Evolutionary conservation across 1,140 invertebrate genomes (phyloP), one percentile per base, ranked within the genome.

Genomic region (Caenorhabditis latens): DNA sequence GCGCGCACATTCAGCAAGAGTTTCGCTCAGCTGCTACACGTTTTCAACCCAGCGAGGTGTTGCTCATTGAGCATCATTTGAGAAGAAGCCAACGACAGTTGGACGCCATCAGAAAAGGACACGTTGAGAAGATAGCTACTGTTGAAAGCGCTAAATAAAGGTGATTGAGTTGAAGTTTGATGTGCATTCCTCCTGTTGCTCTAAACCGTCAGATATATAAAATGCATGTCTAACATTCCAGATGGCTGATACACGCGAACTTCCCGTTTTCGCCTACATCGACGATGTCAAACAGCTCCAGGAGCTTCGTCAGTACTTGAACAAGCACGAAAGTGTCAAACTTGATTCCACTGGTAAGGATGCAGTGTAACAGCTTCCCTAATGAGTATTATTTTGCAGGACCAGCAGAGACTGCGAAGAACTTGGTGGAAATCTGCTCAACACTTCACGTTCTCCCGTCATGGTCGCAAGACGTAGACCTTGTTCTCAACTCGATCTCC

Each of bases 211-310:
- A 32, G 0, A 32, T 32, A 32, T 1, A 1, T 32, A 32, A 32
- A 32, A 32, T 32, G 32, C 32, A 32, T 32, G 32, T 32, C 32
- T 32, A 32, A 32, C 32, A 32, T 32, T 71, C 9, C 19, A 84
- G 84, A 86, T 86, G 86, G 86, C 86, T 50, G 86, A 86, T 24
- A 71, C 67, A 14, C 75, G 71, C 21, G 71, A 58, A 21, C 86
- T 86, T 32, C 86, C 86, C 32, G 86, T 86, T 14, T 86, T 86
- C 32, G 86, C 86, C 43, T 86, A 83, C 43, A 75, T 75, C n/a
- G 75, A 61, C 8, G 86, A 86, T 40, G 48, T 84, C 13, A 71
- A 71, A 11, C 86, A 86, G 58, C 61, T 86, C 14, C 55, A 71
- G 8, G 86, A 86, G n/a, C 50, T 86, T 24, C 86, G 86, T 53